phyloP scores from a whole-genome alignment of 2,113 vertebrate genomes.

The Apteryx owenii region DNA sequence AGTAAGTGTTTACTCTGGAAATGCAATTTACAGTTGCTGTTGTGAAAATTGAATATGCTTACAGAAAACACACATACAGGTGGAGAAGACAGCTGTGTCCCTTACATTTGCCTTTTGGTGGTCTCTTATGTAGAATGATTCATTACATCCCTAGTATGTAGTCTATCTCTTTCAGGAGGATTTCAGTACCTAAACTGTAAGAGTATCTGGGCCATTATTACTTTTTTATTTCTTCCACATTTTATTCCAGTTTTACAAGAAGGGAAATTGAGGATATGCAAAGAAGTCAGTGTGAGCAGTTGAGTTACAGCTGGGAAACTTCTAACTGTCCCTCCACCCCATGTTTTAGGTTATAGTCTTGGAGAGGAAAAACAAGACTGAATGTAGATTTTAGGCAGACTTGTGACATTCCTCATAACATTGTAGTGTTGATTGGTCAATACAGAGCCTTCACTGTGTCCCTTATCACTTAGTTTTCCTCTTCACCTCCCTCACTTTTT shows the following conservation, averaged over 20 bases:
- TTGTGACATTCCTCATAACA: slow-evolving; percentile 7
- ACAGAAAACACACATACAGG: neutral
- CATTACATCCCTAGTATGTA: neutral
- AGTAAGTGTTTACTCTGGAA: neutral
- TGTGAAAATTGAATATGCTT: neutral
- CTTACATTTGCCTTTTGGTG: neutral
- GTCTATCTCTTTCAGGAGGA: neutral
- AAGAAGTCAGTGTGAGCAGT: neutral
- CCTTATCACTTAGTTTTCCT: neutral
- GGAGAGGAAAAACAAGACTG: neutral
- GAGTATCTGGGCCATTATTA: neutral
- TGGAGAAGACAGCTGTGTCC: neutral
- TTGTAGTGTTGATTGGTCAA: slow-evolving; percentile 26
- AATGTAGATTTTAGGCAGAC: neutral
- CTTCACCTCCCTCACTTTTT: slow-evolving; percentile 37
- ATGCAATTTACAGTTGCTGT: neutral
- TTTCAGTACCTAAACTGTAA: neutral
- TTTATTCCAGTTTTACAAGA: neutral
- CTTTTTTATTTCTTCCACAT: neutral
- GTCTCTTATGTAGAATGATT: neutral
- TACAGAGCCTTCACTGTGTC: neutral
- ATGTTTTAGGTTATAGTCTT: neutral
- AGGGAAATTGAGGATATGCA: neutral
- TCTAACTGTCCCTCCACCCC: neutral
- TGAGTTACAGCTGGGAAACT: neutral